Evolutionary conservation across 2,888 invertebrate genomes (phyloP).

Genomic region (Oligia fasciuncula): DNA sequence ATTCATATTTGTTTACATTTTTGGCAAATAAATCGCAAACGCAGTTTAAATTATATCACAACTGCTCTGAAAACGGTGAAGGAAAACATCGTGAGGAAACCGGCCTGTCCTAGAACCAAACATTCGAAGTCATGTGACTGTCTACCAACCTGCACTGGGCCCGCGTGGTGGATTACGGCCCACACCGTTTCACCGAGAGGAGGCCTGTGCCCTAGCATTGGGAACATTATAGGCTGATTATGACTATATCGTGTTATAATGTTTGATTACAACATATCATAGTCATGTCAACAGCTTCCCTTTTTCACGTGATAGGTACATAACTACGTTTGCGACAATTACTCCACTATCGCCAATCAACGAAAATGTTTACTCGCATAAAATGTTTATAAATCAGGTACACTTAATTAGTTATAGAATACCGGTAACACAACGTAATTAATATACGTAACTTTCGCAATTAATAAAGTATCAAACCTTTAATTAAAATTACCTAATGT

Average conservation of each 20-base stretch:
- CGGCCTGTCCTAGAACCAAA: not conserved
- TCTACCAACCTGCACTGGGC: not conserved
- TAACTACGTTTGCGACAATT: too few relatives aligned
- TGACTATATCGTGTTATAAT: not conserved
- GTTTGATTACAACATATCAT: too few relatives aligned
- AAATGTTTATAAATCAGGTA: slow-evolving; percentile 20
- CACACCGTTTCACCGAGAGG: not conserved
- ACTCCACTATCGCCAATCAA: not conserved
- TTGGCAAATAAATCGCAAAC: too few relatives aligned
- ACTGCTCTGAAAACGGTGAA: not conserved
- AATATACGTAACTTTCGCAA: slow-evolving; percentile 45
- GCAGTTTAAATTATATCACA: not conserved
- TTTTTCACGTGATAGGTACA: not conserved
- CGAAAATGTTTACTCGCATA: not conserved
- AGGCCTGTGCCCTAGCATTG: too few relatives aligned
- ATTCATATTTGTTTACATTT: too few relatives aligned
- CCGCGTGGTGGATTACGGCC: not conserved
- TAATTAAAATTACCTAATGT: slow-evolving; percentile 51
- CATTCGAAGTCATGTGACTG: not conserved
- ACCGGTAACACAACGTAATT: slow-evolving; percentile 34
- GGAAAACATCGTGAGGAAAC: not conserved
- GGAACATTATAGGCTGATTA: too few relatives aligned
- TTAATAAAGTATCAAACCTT: slow-evolving; percentile 56
- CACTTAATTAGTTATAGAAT: slow-evolving; percentile 25
- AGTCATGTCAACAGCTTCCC: not conserved